Base-by-base conservation (phyloP, 1,140 invertebrate species). In the Drosophila kepulauana region DNA sequence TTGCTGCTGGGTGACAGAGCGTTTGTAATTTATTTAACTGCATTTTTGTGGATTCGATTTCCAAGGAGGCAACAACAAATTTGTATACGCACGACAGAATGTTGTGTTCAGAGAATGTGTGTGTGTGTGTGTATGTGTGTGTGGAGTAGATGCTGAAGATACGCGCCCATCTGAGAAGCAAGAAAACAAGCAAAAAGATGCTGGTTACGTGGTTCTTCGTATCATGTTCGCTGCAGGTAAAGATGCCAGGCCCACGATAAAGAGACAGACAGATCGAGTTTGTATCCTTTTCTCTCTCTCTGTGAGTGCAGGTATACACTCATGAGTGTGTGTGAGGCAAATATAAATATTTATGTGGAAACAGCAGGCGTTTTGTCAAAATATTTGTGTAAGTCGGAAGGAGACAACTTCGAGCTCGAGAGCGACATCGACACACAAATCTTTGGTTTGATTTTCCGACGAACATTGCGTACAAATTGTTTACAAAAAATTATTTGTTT, bases 341-440 rank as follows among this genome's bases (percentile, higher is more conserved):
- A 85, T 88, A 89, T 89, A 89, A 89, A 89, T 89, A 89, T 89
- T 90, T 89, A 89, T 89, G 75, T 89, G 85, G 85, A 89, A 89
- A 85, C 85, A 89, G 85, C 85, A 85, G 86, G 85, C 85, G 86
- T 90, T 89, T 89, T 89, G 85, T 89, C 85, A 89, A 89, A 89
- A 89, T 81, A 89, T 89, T 89, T 89, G 85, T 89, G 85, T 76
- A 88, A 78, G 78, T 64, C 78, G 65, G 68, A 51, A 76, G 73
- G 70, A 61, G 78, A 75, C 72, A 58, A 56, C 20, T 25, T 25
- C 62, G 57, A 35, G 48, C 63, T 8, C 35, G 10, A 71, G 62
- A 77, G 75, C 46, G 25, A 16, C 41, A 30, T n/a, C 20, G 41
- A 61, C 59, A 48, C 65, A 65, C 49, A 72, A 84, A 74, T 84